These are phyloP conservation scores for Drosophila kambysellisi DNA, from an alignment of 2,888 invertebrate species.

Conservation along the genomic window DNA sequence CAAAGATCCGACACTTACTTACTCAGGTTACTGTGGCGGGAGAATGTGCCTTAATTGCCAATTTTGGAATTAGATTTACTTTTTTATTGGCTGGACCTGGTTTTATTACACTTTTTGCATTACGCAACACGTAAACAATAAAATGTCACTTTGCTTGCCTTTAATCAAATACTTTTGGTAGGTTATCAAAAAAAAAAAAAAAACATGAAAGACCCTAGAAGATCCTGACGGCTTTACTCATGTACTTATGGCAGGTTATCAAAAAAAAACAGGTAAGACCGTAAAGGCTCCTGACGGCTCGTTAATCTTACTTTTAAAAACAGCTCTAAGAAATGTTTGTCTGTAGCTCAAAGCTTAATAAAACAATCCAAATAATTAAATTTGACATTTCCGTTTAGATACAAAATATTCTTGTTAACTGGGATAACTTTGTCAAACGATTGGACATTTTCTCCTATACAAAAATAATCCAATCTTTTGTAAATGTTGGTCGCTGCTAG, in stretches of 20 bases:
- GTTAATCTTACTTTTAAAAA: neutral
- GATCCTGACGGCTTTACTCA: neutral
- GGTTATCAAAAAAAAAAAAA: neutral
- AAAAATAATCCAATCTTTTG: neutral
- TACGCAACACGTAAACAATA: conserved; percentile 3
- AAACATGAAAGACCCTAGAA: neutral
- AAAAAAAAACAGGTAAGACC: neutral
- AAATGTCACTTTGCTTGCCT: conserved; percentile 17
- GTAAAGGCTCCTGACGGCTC: neutral
- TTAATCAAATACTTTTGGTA: conserved; percentile 1
- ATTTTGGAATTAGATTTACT: conserved; percentile 45
- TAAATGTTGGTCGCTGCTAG: neutral
- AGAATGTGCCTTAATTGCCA: conserved; percentile 42
- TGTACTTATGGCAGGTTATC: neutral
- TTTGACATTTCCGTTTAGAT: neutral
- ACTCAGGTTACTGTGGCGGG: conserved; percentile 25
- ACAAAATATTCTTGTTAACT: neutral
- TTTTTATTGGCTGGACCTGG: conserved; percentile 26
- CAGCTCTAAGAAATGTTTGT: neutral
- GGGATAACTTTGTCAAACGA: neutral
- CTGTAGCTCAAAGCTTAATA: neutral
- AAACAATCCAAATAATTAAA: neutral
- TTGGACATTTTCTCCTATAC: neutral
- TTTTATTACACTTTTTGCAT: conserved; percentile 1
- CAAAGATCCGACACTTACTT: conserved; percentile 49